Percentiles rank a stretch among this genome's conserved stretches.
Conservation (phyloP, 2,113 vertebrate genomes). For the Pandion haliaetus region DNA sequence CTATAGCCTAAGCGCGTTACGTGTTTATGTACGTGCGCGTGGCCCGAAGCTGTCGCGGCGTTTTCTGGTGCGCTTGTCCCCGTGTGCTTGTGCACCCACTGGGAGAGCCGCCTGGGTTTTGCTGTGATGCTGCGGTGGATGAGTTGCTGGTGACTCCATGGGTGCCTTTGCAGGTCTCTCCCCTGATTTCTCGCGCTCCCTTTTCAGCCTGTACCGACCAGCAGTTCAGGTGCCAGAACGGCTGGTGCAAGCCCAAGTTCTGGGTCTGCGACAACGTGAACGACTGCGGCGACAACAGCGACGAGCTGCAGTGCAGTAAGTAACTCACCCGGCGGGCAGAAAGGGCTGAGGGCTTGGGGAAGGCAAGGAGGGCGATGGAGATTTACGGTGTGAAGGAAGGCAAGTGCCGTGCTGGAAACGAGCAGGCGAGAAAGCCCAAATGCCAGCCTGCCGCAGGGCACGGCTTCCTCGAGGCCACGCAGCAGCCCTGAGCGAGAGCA, state of each 20-base stretch:
- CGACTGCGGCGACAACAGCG: slow-evolving; percentile 89
- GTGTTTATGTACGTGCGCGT: rapidly evolving
- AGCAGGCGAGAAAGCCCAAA: not conserved
- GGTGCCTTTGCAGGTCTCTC: not conserved
- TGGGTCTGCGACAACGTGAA: slow-evolving; percentile 88
- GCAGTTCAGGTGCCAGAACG: slow-evolving; percentile 82
- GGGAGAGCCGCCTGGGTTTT: not conserved
- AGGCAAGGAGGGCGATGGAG: rapidly evolving
- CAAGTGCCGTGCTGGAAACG: not conserved
- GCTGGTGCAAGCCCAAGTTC: slow-evolving; percentile 85
- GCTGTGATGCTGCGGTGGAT: rapidly evolving
- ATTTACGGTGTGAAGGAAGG: not conserved
- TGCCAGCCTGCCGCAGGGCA: not conserved
- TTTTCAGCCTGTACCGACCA: slow-evolving; percentile 59
- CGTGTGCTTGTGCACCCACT: not conserved
- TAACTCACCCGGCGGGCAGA: rapidly evolving
- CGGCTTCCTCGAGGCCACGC: not conserved
- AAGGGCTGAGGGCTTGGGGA: not conserved
- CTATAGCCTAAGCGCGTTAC: rapidly evolving
- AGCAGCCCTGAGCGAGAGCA: not conserved
- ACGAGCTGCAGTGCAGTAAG: slow-evolving; percentile 88
- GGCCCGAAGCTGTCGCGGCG: rapidly evolving
- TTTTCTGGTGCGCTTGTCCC: not conserved
- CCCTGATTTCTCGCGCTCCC: not conserved
- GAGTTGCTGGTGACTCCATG: not conserved